These are phyloP conservation scores for Stratiomys singularior DNA, from an alignment of 2,888 invertebrate species.

Conservation along the genomic window DNA sequence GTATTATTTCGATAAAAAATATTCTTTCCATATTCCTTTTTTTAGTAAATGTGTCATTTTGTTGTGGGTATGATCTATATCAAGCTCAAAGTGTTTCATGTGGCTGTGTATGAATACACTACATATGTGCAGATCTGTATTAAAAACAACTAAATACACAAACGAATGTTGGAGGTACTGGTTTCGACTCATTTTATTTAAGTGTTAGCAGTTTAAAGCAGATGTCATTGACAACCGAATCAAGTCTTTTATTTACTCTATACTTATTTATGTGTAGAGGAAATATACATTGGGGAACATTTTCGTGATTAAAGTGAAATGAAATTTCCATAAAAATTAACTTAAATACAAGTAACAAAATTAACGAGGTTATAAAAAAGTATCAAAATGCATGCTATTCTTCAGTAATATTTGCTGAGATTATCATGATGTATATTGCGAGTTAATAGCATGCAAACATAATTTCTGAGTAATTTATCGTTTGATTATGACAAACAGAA, in stretches of 20 bases:
- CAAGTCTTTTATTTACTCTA: background rate
- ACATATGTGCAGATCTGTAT: background rate
- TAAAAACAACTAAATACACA: constrained; percentile 8
- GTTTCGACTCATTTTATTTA: constrained; percentile 11
- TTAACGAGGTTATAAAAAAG: background rate
- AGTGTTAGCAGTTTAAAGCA: background rate
- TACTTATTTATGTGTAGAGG: constrained; percentile 11
- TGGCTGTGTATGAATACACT: background rate
- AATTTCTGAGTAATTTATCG: background rate
- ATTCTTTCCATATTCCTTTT: background rate
- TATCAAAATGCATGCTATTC: constrained; percentile 21
- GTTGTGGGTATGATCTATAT: background rate
- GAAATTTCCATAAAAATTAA: background rate
- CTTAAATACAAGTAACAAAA: background rate
- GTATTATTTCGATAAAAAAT: background rate
- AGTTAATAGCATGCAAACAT: constrained; percentile 21
- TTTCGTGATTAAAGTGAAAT: background rate
- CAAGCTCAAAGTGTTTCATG: background rate
- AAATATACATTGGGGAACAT: constrained; percentile 13
- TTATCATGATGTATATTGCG: constrained; percentile 11
- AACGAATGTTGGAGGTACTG: background rate
- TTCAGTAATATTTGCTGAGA: background rate
- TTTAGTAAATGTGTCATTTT: background rate
- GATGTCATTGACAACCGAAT: constrained; percentile 1
- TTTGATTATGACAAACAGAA: background rate